Conservation (phyloP, 1,140 invertebrate genomes). For the Ptiloglossa arizonensis region DNA sequence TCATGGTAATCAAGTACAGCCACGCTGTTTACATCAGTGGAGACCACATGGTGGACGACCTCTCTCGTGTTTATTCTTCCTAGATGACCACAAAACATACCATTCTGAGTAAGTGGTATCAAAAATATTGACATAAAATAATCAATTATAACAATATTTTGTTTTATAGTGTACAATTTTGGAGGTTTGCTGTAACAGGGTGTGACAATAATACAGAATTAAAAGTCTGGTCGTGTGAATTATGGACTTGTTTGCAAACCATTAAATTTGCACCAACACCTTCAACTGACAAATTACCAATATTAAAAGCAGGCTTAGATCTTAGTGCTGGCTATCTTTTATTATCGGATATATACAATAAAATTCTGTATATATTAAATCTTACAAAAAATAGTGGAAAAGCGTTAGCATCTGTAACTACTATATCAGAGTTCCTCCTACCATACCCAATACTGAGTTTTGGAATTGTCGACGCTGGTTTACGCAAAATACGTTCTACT, state of each 20-base stretch:
- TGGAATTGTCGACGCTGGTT: conserved; percentile 90
- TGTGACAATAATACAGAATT: conserved; percentile 94
- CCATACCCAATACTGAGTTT: conserved; percentile 93
- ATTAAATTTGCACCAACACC: conserved; percentile 86
- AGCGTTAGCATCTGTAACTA: conserved; percentile 83
- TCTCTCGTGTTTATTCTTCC: conserved; percentile 93
- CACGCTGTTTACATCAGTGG: conserved; percentile 94
- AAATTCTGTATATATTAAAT: conserved; percentile 90
- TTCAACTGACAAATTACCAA: conserved; percentile 73
- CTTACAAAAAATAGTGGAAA: conserved; percentile 84
- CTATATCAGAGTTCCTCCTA: conserved; percentile 91
- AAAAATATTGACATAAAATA: conserved; percentile 6
- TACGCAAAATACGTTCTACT: conserved; percentile 72
- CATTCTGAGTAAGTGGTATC: conserved; percentile 89
- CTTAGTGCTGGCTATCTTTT: conserved; percentile 91
- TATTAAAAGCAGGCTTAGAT: conserved; percentile 91
- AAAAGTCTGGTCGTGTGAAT: conserved; percentile 96
- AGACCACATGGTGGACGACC: conserved; percentile 93
- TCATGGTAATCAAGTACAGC: conserved; percentile 76
- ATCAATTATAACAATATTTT: conserved; percentile 10
- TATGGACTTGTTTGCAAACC: conserved; percentile 95
- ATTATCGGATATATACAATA: conserved; percentile 91
- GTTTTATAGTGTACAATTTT: conserved; percentile 89
- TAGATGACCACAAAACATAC: conserved; percentile 94
- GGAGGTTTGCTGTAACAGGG: conserved; percentile 96